Base-by-base conservation (phyloP, 1,140 invertebrate genomes). In the Bradysia coprophila region DNA sequence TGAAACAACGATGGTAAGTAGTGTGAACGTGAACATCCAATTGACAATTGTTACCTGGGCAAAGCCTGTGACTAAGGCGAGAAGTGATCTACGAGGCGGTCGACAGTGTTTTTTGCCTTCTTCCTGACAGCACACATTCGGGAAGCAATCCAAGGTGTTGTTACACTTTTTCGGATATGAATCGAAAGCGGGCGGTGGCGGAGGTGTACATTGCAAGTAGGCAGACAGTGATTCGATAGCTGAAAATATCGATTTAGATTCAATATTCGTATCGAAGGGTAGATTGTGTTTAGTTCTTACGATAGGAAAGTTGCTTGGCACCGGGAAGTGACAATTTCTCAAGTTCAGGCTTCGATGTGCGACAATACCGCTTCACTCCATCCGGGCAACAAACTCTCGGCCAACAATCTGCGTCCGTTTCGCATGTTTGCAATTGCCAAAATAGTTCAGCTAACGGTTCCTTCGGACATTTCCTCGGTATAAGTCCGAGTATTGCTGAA, bases 71-170 rank as follows among this genome's bases (percentile, higher is more conserved):
- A 78, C 59, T 32, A 78, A 55, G 3, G 72, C 63, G 24, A 78
- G 57, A 2, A 81, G 49, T 2, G 76, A 78, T 49, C 71, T 68
- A 51, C 73, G 75, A 22, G 78, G 74, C 4, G 78, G 76, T 28
- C 78, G 64, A 48, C 78, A 80, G 43, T 73, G 67, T 47, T 73
- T 73, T 43, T 69, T 70, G 2, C 72, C 73, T 15, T 65, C 67
- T 56, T 81, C 78, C 49, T 78, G 76, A 40, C 78, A 81, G 54
- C 78, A 81, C 28, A 81, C 61, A 56, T 79, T 80, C 2, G 78
- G 78, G 51, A 80, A 78, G 56, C 78, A 81, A 54, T 80, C 76
- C 8, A 78, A 57, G 11, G 70, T 72, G 3, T 68, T 72, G 42
- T 68, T 70, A 51, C 78, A 81, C 10, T 65, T 54, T 49, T 73